Evolutionary conservation across 2,113 vertebrate species (phyloP).

Genomic region (Eonycteris spelaea): DNA sequence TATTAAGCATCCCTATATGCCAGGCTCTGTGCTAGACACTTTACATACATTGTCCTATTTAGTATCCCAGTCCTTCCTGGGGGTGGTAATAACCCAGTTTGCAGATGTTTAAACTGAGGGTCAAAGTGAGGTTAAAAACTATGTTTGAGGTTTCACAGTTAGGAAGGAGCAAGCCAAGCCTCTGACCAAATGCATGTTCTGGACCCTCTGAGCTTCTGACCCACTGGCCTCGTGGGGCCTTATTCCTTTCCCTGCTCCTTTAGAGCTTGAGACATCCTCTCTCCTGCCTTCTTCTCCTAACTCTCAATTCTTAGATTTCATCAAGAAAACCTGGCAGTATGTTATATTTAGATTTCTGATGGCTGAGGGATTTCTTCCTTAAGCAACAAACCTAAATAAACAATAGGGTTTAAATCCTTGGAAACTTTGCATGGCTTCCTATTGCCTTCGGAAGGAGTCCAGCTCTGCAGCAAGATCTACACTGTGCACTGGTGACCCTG

Average conservation of each 20-base stretch:
- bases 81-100: background rate
- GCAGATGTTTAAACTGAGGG: conserved; percentile 19
- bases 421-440: background rate
- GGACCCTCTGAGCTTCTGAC: background rate
- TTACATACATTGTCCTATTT: background rate
- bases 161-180: background rate
- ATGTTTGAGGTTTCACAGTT: background rate
- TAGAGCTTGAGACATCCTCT: background rate
- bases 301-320: background rate
- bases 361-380: background rate
- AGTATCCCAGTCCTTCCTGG: background rate
- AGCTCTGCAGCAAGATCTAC: background rate
- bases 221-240: background rate
- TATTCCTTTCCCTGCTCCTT: background rate
- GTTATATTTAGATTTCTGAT: background rate
- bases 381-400: background rate
- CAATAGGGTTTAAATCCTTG: background rate
- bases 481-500: background rate
- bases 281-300: background rate
- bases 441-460: background rate
- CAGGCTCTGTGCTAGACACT: background rate
- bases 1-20: background rate
- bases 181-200: background rate
- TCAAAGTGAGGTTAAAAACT: background rate
- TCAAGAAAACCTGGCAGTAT: background rate